Evolutionary conservation across 2,113 vertebrate genomes (phyloP).

Genomic region (Eudyptes chrysolophus): DNA sequence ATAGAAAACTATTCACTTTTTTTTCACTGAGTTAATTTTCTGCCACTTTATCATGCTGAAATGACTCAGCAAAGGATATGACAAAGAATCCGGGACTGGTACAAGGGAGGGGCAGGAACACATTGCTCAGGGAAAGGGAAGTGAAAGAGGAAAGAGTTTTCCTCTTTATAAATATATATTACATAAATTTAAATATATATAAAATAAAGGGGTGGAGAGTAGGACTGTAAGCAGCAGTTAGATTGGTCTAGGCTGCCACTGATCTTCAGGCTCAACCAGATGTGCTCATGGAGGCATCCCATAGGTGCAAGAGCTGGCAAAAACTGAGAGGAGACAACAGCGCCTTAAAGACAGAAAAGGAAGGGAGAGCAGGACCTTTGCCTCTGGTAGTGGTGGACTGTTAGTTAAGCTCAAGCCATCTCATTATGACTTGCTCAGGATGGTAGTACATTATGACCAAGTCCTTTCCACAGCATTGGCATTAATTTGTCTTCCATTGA

Average conservation of each 20-base stretch:
- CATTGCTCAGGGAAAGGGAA: neutral
- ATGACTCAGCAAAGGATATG: neutral
- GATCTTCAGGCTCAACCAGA: neutral
- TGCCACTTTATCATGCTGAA: neutral
- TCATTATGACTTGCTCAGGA: neutral
- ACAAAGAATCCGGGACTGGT: neutral
- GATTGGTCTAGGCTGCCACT: neutral
- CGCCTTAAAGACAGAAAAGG: neutral
- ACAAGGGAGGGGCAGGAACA: neutral
- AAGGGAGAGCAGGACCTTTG: neutral
- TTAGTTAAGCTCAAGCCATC: neutral
- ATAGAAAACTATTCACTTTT: neutral
- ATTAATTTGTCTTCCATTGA: neutral
- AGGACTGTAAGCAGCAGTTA: neutral
- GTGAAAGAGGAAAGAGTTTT: neutral
- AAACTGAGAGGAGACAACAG: neutral
- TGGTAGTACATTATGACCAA: neutral
- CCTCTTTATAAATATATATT: neutral
- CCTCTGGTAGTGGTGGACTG: neutral
- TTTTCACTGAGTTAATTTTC: neutral
- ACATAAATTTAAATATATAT: neutral
- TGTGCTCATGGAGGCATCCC: neutral
- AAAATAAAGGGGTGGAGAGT: neutral
- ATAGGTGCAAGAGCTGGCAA: neutral
- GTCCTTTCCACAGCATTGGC: neutral